Evolutionary conservation across 1,140 invertebrate genomes (phyloP).

Genomic region (Neodiprion lecontei): DNA sequence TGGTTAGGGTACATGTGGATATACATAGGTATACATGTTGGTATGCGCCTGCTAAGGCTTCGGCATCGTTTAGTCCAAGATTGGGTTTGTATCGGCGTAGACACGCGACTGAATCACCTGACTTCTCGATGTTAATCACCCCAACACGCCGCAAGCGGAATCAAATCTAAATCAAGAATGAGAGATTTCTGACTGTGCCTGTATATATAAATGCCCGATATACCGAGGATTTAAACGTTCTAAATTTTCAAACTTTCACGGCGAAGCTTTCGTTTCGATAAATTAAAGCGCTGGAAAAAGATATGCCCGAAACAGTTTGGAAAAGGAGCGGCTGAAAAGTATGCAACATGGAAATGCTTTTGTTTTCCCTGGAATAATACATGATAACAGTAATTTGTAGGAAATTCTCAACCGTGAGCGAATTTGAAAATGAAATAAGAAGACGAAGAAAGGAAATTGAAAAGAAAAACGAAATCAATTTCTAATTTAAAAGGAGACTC

Average conservation of each 20-base stretch:
- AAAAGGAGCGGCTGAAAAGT: not conserved
- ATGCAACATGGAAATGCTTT: not conserved
- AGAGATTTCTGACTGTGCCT: not conserved
- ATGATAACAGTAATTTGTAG: no score
- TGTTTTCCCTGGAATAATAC: no score
- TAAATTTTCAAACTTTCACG: not conserved
- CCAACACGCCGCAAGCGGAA: not conserved
- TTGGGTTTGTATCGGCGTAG: not conserved
- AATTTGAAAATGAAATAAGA: not conserved
- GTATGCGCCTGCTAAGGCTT: not conserved
- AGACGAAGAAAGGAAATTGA: not conserved
- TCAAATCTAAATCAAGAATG: not conserved
- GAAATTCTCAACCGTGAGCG: not conserved
- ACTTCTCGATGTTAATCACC: constrained; percentile 4
- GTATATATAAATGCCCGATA: not conserved
- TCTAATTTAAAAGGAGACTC: not conserved
- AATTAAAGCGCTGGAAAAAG: not conserved
- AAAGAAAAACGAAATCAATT: not conserved
- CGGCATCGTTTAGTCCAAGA: constrained; percentile 3
- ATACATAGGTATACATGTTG: no score
- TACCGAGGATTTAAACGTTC: not conserved
- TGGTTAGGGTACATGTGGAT: no score
- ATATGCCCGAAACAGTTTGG: not conserved
- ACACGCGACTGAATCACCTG: constrained; percentile 4
- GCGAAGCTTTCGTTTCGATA: not conserved